These are phyloP conservation scores for Tipula vernalis DNA, from an alignment of 2,888 invertebrate genomes.

Conservation along the genomic window DNA sequence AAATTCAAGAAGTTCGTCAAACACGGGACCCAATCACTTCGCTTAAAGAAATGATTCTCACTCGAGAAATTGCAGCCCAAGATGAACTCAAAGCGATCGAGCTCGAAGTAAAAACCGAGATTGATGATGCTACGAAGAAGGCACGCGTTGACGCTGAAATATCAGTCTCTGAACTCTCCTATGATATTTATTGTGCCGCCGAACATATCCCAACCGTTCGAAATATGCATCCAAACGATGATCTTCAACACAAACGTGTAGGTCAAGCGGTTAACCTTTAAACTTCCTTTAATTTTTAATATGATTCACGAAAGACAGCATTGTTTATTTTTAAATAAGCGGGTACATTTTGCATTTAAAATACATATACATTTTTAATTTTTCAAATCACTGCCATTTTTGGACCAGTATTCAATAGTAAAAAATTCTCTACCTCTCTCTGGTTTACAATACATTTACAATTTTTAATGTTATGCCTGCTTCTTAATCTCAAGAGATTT, in stretches of 20 bases:
- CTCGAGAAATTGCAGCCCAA: conserved; percentile 53
- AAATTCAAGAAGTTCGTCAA: conserved; percentile 85
- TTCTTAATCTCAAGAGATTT: background rate
- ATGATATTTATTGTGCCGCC: conserved; percentile 49
- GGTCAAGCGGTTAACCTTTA: conserved; percentile 15
- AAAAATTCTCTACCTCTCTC: background rate
- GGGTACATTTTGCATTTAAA: background rate
- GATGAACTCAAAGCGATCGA: conserved; percentile 88
- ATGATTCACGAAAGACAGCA: background rate
- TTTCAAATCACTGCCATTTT: background rate
- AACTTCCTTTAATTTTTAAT: background rate
- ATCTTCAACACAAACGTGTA: conserved; percentile 14
- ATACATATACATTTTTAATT: background rate
- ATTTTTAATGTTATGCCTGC: background rate
- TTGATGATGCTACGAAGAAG: conserved; percentile 65
- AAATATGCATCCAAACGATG: conserved; percentile 27
- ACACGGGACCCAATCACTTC: conserved; percentile 87
- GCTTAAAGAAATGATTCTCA: conserved; percentile 78
- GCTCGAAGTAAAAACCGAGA: conserved; percentile 56
- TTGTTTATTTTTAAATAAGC: background rate
- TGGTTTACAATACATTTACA: background rate
- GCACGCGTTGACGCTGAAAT: conserved; percentile 64
- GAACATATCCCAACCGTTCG: conserved; percentile 44
- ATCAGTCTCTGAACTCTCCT: conserved; percentile 53
- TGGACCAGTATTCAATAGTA: background rate